Evolutionary conservation across 2,797 vertebrate genomes (phyloP), one percentile per base, ranked within the genome.

Genomic region (Channallabes apus): DNA sequence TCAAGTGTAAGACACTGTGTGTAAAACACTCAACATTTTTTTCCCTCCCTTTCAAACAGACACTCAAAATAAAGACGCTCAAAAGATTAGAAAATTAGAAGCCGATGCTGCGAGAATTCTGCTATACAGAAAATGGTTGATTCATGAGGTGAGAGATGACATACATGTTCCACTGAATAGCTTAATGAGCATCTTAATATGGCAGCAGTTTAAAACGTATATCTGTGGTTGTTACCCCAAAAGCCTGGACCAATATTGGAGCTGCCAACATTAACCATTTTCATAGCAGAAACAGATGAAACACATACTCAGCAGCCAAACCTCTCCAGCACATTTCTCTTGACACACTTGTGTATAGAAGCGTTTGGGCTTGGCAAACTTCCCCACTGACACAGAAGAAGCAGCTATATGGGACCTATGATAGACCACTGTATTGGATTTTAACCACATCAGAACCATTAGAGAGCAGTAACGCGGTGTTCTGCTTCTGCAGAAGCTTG

Each of bases 381-480:
- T 32, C 80, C 41, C 27, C 24, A 11, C 1, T 56, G 35, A 29
- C 27, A 20, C 72, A 54, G 79, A 77, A 73, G 69, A 17, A 65
- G 51, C 61, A 79, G 38, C 71, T 38, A 8, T 24, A 46, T 2
- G 83, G 82, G 69, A 68, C 46, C 61, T n/a, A 71, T 67, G 27
- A 80, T 6, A 69, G 61, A 75, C 41, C 29, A 27, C 65, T 62
- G 41, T 82, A 72, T 65, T 78, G 78, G 56, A 85, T 82, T 77
- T 86, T 17, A 84, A 86, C 84, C 79, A 11, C 54, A 84, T 82
- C 82, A 71, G 81, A 87, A 73, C 65, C 38, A 79, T 79, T 61
- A 38, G 20, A n/a, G 58, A 38, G 12, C 32, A 76, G n/a, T 54
- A 2, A 54, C 3, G 1, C 8, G 27, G 59, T 75, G 71, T 64